Evolutionary conservation across 2,888 invertebrate species (phyloP).

Genomic region (Drosophila kuntzei): DNA sequence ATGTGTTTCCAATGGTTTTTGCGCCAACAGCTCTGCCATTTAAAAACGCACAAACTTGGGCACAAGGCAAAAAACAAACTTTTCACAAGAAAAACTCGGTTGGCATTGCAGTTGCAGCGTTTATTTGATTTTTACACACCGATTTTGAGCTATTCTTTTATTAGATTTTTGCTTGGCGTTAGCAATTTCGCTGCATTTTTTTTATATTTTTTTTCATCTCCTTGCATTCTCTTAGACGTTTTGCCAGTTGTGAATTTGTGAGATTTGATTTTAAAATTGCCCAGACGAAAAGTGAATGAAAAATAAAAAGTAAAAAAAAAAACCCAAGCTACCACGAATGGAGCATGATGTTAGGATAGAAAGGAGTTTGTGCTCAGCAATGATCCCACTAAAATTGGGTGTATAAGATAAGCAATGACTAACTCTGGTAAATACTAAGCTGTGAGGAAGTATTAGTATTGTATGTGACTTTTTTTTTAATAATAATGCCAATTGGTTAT

Average conservation of each 20-base stretch:
- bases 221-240: slow-evolving; percentile 13
- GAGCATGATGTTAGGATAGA: slow-evolving; percentile 34
- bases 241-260: slow-evolving; percentile 70
- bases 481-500: neutral
- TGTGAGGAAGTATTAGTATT: neutral
- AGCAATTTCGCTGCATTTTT: slow-evolving; percentile 42
- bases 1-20: slow-evolving; percentile 81
- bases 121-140: slow-evolving; percentile 80
- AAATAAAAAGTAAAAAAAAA: neutral
- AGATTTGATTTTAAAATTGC: slow-evolving; percentile 76
- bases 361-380: slow-evolving; percentile 10
- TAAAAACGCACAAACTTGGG: slow-evolving; percentile 73
- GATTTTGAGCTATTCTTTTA: slow-evolving; percentile 80
- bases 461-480: neutral
- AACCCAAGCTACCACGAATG: slow-evolving; percentile 14
- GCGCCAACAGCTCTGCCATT: slow-evolving; percentile 70
- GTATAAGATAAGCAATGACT: slow-evolving; percentile 4
- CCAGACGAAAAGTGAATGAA: slow-evolving; percentile 45
- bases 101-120: slow-evolving; percentile 59
- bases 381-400: slow-evolving; percentile 10
- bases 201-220: slow-evolving; percentile 27
- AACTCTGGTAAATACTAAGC: neutral
- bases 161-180: slow-evolving; percentile 69
- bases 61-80: slow-evolving; percentile 52
- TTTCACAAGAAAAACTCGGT: slow-evolving; percentile 56